phyloP scores from a whole-genome alignment of 2,888 invertebrate genomes.

The Epirrhoe alternata region DNA sequence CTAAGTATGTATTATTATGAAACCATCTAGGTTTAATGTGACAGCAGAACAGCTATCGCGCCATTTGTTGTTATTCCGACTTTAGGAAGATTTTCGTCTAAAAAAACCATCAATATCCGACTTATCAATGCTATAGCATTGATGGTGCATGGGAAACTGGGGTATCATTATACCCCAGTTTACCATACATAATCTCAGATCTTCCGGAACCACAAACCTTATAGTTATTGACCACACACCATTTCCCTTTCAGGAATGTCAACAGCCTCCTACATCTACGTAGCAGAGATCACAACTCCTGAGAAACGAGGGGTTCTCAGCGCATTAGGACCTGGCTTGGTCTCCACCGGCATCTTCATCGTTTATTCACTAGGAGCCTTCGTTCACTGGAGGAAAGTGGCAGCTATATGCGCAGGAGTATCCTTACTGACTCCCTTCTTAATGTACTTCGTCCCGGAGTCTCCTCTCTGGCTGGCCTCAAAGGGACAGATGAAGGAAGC shows the following conservation, averaged over 20 bases:
- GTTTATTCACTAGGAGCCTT: conserved; percentile 89
- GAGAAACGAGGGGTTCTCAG: conserved; percentile 88
- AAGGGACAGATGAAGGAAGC: conserved; percentile 86
- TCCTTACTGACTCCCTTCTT: conserved; percentile 83
- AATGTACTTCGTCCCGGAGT: conserved; percentile 88
- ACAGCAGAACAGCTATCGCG: too few relatives aligned
- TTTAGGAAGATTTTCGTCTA: too few relatives aligned
- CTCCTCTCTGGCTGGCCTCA: conserved; percentile 88
- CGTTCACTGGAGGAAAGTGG: conserved; percentile 87
- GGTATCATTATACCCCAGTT: too few relatives aligned
- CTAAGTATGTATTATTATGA: too few relatives aligned
- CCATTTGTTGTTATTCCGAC: too few relatives aligned
- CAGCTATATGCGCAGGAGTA: conserved; percentile 86
- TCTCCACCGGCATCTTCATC: conserved; percentile 89
- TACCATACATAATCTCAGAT: neutral
- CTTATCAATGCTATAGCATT: too few relatives aligned
- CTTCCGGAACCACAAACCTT: neutral
- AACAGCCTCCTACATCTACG: conserved; percentile 88
- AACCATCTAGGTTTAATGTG: too few relatives aligned
- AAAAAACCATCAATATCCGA: too few relatives aligned
- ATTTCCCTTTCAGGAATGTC: conserved; percentile 85
- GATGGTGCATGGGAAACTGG: too few relatives aligned
- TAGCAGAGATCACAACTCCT: conserved; percentile 88
- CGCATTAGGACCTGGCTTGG: conserved; percentile 88
- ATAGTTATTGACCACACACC: neutral